phyloP scores from a whole-genome alignment of 2,888 invertebrate species.

The Harpalus rubripes region DNA sequence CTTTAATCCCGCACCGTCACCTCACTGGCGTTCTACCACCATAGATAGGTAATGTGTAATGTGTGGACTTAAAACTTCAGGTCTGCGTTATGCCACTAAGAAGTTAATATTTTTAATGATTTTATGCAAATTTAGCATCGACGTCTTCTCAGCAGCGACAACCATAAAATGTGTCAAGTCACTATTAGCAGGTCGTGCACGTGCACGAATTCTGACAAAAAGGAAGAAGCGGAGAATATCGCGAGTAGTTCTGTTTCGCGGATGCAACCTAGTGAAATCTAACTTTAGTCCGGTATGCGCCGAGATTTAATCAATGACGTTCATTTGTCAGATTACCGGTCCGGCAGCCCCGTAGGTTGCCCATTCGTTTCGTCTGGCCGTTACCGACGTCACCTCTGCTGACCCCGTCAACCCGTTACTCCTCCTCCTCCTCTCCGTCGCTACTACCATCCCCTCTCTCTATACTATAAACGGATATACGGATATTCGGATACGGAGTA shows the following conservation, averaged over 20 bases:
- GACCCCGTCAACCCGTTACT: constrained; percentile 55
- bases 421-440: neutral
- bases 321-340: constrained; percentile 65
- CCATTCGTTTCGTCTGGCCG: constrained; percentile 62
- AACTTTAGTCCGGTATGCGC: constrained; percentile 1
- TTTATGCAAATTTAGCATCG: constrained; percentile 65
- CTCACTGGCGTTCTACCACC: constrained; percentile 45
- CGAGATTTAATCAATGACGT: constrained; percentile 65
- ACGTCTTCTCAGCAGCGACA: constrained; percentile 48
- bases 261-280: constrained; percentile 17
- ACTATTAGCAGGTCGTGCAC: constrained; percentile 56
- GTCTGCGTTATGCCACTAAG: constrained; percentile 60
- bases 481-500: neutral
- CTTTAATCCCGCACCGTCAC: constrained; percentile 60
- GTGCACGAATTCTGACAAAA: constrained; percentile 38
- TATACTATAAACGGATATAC: constrained; percentile 4
- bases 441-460: neutral
- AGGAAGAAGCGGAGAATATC: neutral
- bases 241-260: neutral
- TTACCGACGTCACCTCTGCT: constrained; percentile 62
- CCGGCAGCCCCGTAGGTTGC: constrained; percentile 59
- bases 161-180: constrained; percentile 58
- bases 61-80: constrained; percentile 65
- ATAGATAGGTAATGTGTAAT: constrained; percentile 60
- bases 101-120: constrained; percentile 66